Conservation (phyloP, 2,888 invertebrate genomes). For the Mesorhabditis sp. region DNA sequence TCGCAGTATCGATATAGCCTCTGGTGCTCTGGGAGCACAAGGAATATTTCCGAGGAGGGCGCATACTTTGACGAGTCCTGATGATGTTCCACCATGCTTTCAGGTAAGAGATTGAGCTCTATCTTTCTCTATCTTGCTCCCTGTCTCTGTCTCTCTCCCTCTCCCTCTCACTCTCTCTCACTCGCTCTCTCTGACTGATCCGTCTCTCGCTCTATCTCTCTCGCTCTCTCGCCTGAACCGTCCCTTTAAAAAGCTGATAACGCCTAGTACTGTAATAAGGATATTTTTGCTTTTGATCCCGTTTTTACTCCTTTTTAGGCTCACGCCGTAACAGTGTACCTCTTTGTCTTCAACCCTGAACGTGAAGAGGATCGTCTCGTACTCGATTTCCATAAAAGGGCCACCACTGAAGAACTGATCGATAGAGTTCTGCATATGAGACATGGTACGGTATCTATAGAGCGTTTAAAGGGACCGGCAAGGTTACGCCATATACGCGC, state of each 20-base stretch:
- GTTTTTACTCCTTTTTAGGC: constrained; percentile 12
- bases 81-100: constrained; percentile 27
- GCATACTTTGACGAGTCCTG: constrained; percentile 43
- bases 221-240: background rate
- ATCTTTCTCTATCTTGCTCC: constrained; percentile 7
- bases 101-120: background rate
- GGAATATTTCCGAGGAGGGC: constrained; percentile 48
- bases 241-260: no score
- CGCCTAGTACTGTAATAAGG: no score
- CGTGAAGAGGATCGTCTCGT: constrained; percentile 74
- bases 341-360: constrained; percentile 54
- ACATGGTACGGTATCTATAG: constrained; percentile 7
- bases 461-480: background rate
- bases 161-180: background rate
- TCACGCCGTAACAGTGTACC: constrained; percentile 31
- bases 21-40: constrained; percentile 18
- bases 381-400: constrained; percentile 85
- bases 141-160: constrained; percentile 4
- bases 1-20: background rate
- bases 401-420: constrained; percentile 85
- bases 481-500: background rate
- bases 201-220: constrained; percentile 4
- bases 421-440: constrained; percentile 69
- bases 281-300: background rate
- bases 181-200: background rate